phyloP scores from a whole-genome alignment of 23 tunicate species.

The Phallusia fumigata region DNA sequence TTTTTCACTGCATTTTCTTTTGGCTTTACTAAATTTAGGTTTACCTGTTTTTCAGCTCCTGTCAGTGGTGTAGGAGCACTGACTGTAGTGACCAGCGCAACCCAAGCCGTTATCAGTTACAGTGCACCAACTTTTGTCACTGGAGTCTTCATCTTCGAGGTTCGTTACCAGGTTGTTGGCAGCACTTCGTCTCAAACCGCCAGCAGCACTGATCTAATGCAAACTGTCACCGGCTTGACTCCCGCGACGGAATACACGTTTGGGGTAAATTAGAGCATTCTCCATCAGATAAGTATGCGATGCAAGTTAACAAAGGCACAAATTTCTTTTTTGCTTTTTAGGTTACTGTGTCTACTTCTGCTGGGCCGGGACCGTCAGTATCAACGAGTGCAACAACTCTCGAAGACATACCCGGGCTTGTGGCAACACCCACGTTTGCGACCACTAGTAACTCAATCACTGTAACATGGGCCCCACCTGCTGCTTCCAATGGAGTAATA shows the following conservation, averaged over 20 bases:
- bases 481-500: slow-evolving; percentile 46
- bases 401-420: slow-evolving; percentile 56
- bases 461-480: slow-evolving; percentile 41
- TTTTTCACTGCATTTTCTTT: too few relatives aligned
- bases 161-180: slow-evolving; percentile 6
- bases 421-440: slow-evolving; percentile 13
- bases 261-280: neutral
- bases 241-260: neutral
- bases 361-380: slow-evolving; percentile 25
- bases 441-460: neutral
- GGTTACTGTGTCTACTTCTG: slow-evolving; percentile 7
- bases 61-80: neutral
- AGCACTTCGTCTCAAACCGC: neutral
- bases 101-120: slow-evolving; percentile 15
- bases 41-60: too few relatives aligned
- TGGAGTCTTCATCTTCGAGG: slow-evolving; percentile 34
- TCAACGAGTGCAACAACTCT: neutral
- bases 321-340: neutral
- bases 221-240: neutral
- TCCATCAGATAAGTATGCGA: too few relatives aligned
- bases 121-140: slow-evolving; percentile 31
- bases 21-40: too few relatives aligned
- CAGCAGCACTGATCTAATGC: neutral
- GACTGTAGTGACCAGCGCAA: neutral
- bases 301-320: too few relatives aligned